Conservation (phyloP, 92 coral and sea anemone genomes). For the Parazoanthus swiftii region DNA sequence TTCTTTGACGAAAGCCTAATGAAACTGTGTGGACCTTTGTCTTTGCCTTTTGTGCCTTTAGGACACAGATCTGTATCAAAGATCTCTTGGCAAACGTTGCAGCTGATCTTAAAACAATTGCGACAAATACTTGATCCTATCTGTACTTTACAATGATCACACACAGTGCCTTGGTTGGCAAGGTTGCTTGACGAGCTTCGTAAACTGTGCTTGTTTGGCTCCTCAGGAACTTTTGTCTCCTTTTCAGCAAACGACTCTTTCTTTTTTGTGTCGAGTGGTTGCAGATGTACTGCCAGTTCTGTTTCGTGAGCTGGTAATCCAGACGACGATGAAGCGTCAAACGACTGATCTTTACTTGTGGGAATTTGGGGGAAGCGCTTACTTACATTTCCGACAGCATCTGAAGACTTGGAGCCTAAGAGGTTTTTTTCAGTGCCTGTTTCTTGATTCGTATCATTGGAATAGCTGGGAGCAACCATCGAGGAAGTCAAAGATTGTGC, state of each 20-base stretch:
- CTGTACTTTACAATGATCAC: constrained; percentile 13
- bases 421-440: not conserved
- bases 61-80: constrained; percentile 16
- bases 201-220: not conserved
- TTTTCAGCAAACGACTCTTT: not conserved
- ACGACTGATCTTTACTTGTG: not conserved
- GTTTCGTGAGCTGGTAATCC: not conserved
- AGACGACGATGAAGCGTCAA: not conserved
- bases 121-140: constrained; percentile 11
- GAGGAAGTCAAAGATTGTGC: not conserved
- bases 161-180: not conserved
- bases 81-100: not conserved
- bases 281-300: not conserved
- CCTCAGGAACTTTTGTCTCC: not conserved
- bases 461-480: not conserved
- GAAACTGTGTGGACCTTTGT: constrained; percentile 2
- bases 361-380: not conserved
- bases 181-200: not conserved
- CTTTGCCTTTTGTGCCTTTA: not conserved
- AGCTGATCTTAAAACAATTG: not conserved
- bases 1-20: not conserved
- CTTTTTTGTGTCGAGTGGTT: not conserved
- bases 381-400: not conserved
- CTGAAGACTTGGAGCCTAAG: not conserved
- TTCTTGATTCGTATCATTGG: not conserved